Base-by-base conservation (phyloP, 2,888 invertebrate genomes). In the Tetragonula carbonaria region DNA sequence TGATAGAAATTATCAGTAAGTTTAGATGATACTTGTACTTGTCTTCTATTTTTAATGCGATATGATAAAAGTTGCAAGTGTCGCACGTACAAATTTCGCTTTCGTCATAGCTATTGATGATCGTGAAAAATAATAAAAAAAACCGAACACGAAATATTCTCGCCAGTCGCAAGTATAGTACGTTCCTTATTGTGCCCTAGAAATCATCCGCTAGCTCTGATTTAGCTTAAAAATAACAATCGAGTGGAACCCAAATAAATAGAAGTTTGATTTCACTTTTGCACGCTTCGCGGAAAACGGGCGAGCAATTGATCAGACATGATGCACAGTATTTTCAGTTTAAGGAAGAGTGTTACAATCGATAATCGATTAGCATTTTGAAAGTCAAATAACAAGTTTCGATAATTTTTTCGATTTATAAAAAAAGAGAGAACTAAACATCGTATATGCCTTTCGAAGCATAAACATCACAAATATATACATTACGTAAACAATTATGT, bases 1-100 rank as follows among this genome's bases (percentile, higher is more conserved):
- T 33, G 68, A 70, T 51, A 33, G 59, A 76, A 76, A 74, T 57
- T 66, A 13, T 66, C 18, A 66, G 18, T 51, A 73, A 66, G 50
- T 28, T 73, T 50, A 11, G 21, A n/a, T 59, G 38, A 50, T 38
- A 66, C 16, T n/a, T 13, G 50, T 67, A 28, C 28, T 23, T 78
- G 51, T 59, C 74, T 79, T 79, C 79, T 74, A 79, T 4, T 62
- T 23, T 57, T 33, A 78, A 74, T 14, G 28, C 14, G 67, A 66
- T 59, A 59, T 23, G 51, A n/a, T n/a, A 53, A 77, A 71, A 53
- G 51, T 59, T 6, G n/a, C n/a, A 38, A 51, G 14, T 70, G 51
- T 76, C 51, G 38, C n/a, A 33, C 21, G 33, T 59, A 62, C 50
- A 59, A 76, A 38, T 71, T 76, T 76, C 70, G 50, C 50, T 76